These are phyloP conservation scores for Otolemur garnettii DNA, from an alignment of 2,113 vertebrate species.

Conservation along the genomic window DNA sequence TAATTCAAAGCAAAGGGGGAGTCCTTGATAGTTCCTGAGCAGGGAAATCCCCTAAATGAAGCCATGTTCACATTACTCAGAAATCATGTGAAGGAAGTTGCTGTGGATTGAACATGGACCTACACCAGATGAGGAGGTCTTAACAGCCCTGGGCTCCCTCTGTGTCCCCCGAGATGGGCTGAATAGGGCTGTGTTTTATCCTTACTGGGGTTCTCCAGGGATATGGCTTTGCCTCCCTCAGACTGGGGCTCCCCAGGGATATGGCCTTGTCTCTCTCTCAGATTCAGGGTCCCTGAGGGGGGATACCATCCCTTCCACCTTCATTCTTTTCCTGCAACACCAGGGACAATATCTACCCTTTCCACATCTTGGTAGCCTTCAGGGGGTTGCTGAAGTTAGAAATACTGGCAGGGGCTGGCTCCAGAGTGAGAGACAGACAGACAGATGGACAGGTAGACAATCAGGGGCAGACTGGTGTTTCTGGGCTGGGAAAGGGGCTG, in stretches of 20 bases:
- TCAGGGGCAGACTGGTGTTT: background rate
- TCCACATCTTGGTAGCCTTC: background rate
- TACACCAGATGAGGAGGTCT: accelerated
- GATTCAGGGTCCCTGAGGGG: background rate
- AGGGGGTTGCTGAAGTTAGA: too few relatives aligned
- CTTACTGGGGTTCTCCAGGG: background rate
- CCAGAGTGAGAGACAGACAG: background rate
- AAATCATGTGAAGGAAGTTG: background rate
- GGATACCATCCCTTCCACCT: background rate
- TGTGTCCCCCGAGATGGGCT: too few relatives aligned
- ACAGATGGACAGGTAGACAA: background rate
- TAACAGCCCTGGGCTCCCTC: background rate
- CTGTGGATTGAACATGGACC: accelerated
- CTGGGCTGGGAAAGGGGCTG: background rate
- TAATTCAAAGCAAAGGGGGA: background rate
- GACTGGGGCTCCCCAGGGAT: background rate
- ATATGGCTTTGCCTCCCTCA: too few relatives aligned
- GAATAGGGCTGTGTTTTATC: too few relatives aligned
- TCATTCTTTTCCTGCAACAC: background rate
- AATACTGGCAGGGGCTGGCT: background rate
- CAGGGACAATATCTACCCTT: background rate
- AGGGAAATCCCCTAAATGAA: background rate
- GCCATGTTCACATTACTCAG: background rate
- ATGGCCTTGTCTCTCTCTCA: background rate
- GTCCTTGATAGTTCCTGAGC: background rate